Conservation (phyloP, 1,140 invertebrate species). For the Doryteuthis pealeii region DNA sequence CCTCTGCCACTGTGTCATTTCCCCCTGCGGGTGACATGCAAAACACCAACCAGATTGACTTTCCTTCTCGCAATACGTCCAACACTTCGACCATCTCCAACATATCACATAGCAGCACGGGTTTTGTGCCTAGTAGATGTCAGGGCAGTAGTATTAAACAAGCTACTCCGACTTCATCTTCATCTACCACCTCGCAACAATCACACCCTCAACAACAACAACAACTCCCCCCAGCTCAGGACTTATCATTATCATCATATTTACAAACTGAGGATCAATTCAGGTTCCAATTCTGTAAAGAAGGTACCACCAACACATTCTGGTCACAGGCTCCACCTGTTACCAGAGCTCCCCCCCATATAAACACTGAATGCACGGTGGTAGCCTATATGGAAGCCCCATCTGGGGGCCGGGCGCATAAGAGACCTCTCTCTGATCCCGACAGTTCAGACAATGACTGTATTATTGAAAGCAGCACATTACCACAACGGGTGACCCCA, state of each 20-base stretch:
- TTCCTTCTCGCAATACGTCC: slow-evolving; percentile 33
- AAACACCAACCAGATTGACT: slow-evolving; percentile 21
- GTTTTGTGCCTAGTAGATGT: slow-evolving; percentile 39
- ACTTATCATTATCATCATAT: neutral
- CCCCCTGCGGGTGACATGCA: neutral
- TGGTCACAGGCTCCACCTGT: too few species aligned
- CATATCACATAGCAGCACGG: slow-evolving; percentile 45
- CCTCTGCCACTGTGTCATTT: neutral
- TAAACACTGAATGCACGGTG: neutral
- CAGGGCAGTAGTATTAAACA: neutral
- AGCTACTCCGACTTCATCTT: neutral
- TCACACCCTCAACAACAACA: neutral
- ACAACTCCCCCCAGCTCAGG: neutral
- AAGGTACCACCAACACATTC: too few species aligned
- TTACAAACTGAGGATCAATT: neutral
- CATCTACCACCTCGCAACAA: too few species aligned
- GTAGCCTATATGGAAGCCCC: neutral
- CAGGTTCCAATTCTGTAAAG: neutral
- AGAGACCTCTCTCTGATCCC: neutral
- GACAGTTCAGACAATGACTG: neutral
- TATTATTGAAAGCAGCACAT: neutral
- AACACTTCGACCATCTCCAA: slow-evolving; percentile 37
- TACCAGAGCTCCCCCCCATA: neutral
- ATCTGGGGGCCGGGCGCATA: neutral
- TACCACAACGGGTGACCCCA: neutral